Conservation (phyloP, 2,888 invertebrate species). For the Masnerella sp. region DNA sequence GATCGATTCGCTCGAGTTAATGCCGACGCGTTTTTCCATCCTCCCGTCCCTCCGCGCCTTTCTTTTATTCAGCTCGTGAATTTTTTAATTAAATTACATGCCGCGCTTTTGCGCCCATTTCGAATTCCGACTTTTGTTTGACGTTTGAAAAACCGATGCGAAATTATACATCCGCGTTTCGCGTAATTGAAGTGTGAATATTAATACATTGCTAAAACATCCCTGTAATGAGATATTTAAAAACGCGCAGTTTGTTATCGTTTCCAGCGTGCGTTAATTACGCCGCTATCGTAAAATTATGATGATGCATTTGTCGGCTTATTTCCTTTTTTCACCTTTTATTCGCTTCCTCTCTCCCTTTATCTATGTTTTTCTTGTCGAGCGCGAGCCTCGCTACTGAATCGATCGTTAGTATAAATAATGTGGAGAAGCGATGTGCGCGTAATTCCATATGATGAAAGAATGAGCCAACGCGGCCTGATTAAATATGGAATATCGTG, state of each 20-base stretch:
- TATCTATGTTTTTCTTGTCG: slow-evolving; percentile 15
- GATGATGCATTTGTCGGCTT: slow-evolving; percentile 44
- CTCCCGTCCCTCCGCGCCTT: background rate
- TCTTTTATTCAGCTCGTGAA: slow-evolving; percentile 7
- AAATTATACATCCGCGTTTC: slow-evolving; percentile 36
- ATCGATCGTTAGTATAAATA: slow-evolving; percentile 57
- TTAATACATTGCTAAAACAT: slow-evolving; percentile 52
- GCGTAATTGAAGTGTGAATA: slow-evolving; percentile 51
- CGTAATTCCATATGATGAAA: slow-evolving; percentile 54
- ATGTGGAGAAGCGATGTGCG: slow-evolving; percentile 51
- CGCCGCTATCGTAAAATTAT: slow-evolving; percentile 50
- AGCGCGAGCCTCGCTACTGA: slow-evolving; percentile 27
- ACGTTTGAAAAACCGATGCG: slow-evolving; percentile 27
- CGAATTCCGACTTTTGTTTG: slow-evolving; percentile 24
- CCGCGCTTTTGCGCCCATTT: background rate
- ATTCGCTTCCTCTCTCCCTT: background rate
- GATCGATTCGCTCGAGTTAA: slow-evolving; percentile 28
- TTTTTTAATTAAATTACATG: slow-evolving; percentile 29
- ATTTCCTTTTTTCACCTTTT: slow-evolving; percentile 13
- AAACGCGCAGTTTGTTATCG: slow-evolving; percentile 44
- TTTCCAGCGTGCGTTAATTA: slow-evolving; percentile 45
- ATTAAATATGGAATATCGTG: slow-evolving; percentile 58
- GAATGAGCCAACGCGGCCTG: slow-evolving; percentile 42
- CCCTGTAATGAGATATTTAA: slow-evolving; percentile 49
- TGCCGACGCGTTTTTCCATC: background rate